Base-by-base conservation (phyloP, 2,113 vertebrate genomes). In the Halichoerus grypus region DNA sequence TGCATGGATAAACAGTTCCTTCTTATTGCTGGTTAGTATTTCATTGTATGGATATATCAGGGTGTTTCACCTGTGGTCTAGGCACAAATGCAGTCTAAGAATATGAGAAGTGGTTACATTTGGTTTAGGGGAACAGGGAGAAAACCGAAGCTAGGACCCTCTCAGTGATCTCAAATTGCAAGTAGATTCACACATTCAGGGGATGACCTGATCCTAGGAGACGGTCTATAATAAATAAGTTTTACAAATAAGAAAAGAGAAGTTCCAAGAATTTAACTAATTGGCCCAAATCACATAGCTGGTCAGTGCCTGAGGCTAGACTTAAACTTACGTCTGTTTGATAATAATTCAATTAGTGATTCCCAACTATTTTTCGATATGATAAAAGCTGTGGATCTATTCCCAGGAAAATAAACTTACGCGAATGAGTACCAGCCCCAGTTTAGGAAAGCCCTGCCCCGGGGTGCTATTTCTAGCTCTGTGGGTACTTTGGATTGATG, bases 161-260 rank as follows among this genome's bases (percentile, higher is more conserved):
- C 19, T 91, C 49, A 49, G 67, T 61, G 67, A 86, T 67, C 39
- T 53, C 9, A 69, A 95, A 85, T 90, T 46, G 14, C 46, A 86
- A 86, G 81, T 76, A 63, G 80, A 57, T 63, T 67, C 63, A 82
- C 13, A 63, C 5, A 53, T 59, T 93, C 19, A 61, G 10, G 65
- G 28, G 51, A 72, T 36, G 71, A 85, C 53, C 22, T 53, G 94
- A 77, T 94, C 36, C 3, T 77, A 74, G 15, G 21, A 88, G 26
- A 67, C 61, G 21, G 42, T 36, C 26, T 42, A 36, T 80, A 65
- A 19, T 28, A 28, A 46, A 9, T 28, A 31, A 10, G 42, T 84
- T 89, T 93, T 65, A 86, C 36, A 77, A 69, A 63, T 71, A 84
- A 95, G 67, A 88, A 91, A 81, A 36, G n/a, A 86, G 51, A 92